These are phyloP conservation scores for Lynx canadensis DNA, from an alignment of 2,113 vertebrate genomes.

Conservation along the genomic window DNA sequence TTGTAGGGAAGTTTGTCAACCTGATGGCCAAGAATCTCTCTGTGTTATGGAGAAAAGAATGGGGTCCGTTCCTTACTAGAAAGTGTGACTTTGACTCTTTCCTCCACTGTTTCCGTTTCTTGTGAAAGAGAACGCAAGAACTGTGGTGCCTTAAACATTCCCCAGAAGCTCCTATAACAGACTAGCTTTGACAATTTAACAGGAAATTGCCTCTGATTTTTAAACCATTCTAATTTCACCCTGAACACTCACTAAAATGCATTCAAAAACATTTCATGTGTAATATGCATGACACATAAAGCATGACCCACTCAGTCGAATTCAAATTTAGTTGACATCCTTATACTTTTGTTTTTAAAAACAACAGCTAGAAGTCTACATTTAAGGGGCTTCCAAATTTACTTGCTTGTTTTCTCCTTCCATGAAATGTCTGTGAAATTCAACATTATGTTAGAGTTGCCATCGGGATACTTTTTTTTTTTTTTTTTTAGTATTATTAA, in stretches of 20 bases:
- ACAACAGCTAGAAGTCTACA: not conserved
- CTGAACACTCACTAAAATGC: conserved; percentile 51
- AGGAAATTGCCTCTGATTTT: conserved; percentile 63
- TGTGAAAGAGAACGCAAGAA: not conserved
- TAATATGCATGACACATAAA: not conserved
- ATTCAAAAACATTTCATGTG: conserved; percentile 45
- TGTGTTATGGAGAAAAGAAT: not conserved
- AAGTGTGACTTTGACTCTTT: conserved; percentile 18
- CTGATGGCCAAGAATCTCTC: not conserved
- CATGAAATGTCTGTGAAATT: not conserved
- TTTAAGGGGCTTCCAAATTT: conserved; percentile 9
- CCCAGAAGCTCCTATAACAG: conserved; percentile 48
- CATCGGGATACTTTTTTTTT: not conserved
- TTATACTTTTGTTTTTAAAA: conserved; percentile 18
- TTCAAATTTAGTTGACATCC: conserved; percentile 9
- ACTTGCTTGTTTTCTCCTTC: conserved; percentile 1
- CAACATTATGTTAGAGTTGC: not conserved
- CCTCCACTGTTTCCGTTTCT: conserved; percentile 7
- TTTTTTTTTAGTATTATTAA: conserved; percentile 35
- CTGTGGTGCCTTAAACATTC: not conserved
- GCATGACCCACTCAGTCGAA: not conserved
- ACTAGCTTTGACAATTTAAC: conserved; percentile 54
- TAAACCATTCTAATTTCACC: conserved; percentile 64
- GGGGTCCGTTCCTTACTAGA: not conserved
- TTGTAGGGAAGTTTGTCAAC: not conserved